Evolutionary conservation across 2,888 invertebrate genomes (phyloP).

Genomic region (Microdon myrmicae): DNA sequence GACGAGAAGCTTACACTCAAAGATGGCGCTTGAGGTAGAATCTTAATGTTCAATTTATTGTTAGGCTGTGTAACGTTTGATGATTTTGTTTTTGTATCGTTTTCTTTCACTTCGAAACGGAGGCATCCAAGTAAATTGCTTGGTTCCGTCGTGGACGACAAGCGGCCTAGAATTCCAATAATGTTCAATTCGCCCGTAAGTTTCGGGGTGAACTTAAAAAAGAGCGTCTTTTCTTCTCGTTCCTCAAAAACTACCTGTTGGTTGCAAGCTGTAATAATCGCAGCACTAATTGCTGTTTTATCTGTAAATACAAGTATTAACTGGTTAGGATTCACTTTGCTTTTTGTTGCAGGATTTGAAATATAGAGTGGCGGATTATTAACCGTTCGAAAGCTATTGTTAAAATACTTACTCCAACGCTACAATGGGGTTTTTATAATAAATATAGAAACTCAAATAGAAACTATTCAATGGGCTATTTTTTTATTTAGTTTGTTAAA

Average conservation of each 20-base stretch:
- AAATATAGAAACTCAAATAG: no score
- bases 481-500: no score
- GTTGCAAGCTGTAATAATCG: conserved; percentile 60
- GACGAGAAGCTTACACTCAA: conserved; percentile 78
- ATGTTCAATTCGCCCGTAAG: conserved; percentile 79
- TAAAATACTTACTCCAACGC: no score
- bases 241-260: conserved; percentile 61
- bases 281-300: conserved; percentile 59
- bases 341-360: no score
- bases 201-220: conserved; percentile 79
- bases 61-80: conserved; percentile 65
- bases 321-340: no score
- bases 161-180: conserved; percentile 73
- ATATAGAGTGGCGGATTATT: no score
- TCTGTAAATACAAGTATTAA: conserved; percentile 47
- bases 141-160: conserved; percentile 63
- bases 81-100: conserved; percentile 58
- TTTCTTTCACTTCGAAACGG: conserved; percentile 62
- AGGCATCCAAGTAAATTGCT: conserved; percentile 61
- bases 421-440: no score
- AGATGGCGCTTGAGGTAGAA: conserved; percentile 83
- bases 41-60: conserved; percentile 77
- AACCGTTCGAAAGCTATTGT: no score
- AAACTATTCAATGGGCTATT: no score
- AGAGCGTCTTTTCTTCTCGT: conserved; percentile 71